phyloP scores from a whole-genome alignment of 2,888 invertebrate genomes.

The Campopleginae sp. region DNA sequence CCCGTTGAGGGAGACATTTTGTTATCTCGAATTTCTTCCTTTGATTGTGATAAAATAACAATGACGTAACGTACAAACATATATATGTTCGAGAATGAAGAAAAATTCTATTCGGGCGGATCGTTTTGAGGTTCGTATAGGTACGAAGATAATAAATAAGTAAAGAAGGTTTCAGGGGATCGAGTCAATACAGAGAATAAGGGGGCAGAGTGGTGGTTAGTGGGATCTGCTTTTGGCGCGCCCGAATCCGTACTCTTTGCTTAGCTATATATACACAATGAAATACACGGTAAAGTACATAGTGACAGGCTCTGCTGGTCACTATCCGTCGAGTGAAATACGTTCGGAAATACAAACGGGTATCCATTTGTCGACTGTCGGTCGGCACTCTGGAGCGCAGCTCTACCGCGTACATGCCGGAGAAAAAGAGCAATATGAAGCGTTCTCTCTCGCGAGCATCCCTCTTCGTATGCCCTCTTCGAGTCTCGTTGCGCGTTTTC shows the following conservation, averaged over 20 bases:
- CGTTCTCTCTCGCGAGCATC: conserved; percentile 43
- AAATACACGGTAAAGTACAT: conserved; percentile 30
- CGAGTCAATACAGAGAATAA: conserved; percentile 10
- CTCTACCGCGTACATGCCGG: not conserved
- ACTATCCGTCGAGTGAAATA: conserved; percentile 78
- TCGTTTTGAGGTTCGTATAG: not conserved
- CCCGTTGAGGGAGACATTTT: not conserved
- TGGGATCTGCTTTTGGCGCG: conserved; percentile 10
- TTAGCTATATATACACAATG: conserved; percentile 17
- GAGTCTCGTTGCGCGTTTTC: conserved; percentile 46
- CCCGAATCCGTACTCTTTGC: not conserved
- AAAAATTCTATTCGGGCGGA: not conserved
- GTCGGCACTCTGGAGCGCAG: conserved; percentile 65
- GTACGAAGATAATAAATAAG: not conserved
- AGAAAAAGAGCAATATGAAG: conserved; percentile 31
- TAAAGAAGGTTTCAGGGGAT: not conserved
- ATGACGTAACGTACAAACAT: not conserved
- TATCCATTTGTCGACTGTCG: conserved; percentile 81
- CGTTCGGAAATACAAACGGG: conserved; percentile 78
- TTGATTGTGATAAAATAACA: not conserved
- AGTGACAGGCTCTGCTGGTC: conserved; percentile 69
- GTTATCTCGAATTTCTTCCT: not conserved
- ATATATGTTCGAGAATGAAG: not conserved
- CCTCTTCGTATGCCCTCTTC: conserved; percentile 34
- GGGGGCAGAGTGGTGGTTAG: conserved; percentile 20